phyloP scores from a whole-genome alignment of 2,113 vertebrate species.

The Bombycilla garrulus region DNA sequence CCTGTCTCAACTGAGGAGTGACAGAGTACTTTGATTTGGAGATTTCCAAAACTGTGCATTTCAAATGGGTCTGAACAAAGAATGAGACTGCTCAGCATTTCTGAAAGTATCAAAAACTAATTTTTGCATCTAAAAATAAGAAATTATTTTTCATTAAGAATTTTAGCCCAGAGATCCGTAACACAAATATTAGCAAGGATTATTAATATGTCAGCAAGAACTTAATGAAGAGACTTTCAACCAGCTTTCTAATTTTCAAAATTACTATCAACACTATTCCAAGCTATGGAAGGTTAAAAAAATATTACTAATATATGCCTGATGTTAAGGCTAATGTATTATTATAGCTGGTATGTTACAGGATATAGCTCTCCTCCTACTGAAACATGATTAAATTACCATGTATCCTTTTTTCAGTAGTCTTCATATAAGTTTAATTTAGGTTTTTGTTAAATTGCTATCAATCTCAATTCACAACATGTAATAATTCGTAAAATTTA shows the following conservation, averaged over 20 bases:
- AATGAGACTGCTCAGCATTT: conserved; percentile 39
- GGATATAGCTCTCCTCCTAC: conserved; percentile 11
- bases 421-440: background rate
- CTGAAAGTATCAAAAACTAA: background rate
- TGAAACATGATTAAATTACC: conserved; percentile 17
- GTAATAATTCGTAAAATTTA: background rate
- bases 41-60: background rate
- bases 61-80: conserved; percentile 21
- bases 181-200: conserved; percentile 6
- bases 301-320: conserved; percentile 40
- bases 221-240: conserved; percentile 49
- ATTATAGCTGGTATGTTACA: conserved; percentile 15
- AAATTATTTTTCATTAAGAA: background rate
- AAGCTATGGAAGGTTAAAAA: conserved; percentile 35
- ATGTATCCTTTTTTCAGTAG: background rate
- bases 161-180: background rate
- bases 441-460: background rate
- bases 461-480: background rate
- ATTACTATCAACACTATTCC: conserved; percentile 37
- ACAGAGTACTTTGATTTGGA: background rate
- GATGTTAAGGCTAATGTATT: conserved; percentile 33
- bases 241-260: conserved; percentile 50
- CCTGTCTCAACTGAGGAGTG: background rate
- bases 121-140: conserved; percentile 37
- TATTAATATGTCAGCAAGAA: conserved; percentile 56